phyloP scores from a whole-genome alignment of 2,113 vertebrate species.

The Eptesicus fuscus region DNA sequence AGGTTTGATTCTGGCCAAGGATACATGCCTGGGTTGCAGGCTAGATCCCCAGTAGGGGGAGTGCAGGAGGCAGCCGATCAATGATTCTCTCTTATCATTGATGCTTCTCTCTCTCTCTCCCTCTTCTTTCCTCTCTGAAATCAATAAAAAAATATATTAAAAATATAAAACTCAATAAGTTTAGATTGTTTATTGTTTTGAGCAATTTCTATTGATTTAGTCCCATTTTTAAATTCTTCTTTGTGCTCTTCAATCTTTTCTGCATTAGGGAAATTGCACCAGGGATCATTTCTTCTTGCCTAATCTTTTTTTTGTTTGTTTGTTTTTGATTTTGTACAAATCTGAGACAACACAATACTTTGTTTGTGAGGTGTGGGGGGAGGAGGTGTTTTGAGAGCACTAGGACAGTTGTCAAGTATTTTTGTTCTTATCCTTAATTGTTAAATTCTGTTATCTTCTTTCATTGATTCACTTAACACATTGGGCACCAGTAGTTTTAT shows the following conservation, averaged over 20 bases:
- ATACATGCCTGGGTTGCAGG: too few relatives aligned
- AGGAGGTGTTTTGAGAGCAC: neutral
- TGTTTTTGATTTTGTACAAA: neutral
- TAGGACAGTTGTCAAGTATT: neutral
- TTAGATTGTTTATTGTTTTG: neutral
- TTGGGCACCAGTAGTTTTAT: too few relatives aligned
- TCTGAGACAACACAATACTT: neutral
- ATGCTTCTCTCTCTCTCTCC: too few relatives aligned
- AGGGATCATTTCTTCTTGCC: neutral
- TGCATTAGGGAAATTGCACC: neutral
- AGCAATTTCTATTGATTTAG: neutral
- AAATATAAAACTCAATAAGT: neutral
- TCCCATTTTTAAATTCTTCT: neutral
- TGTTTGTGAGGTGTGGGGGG: neutral
- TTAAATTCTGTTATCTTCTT: neutral
- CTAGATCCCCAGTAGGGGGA: too few relatives aligned
- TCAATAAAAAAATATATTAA: too few relatives aligned
- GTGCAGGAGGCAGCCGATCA: too few relatives aligned
- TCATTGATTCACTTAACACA: neutral
- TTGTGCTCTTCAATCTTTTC: neutral
- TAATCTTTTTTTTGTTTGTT: neutral
- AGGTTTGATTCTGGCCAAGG: too few relatives aligned
- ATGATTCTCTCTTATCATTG: too few relatives aligned
- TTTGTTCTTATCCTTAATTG: neutral
- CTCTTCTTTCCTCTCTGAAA: too few relatives aligned